A percentile compares a stretch with the other conserved stretches of the same genome.
These are phyloP conservation scores for Hypothenemus hampei DNA, from an alignment of 1,140 invertebrate genomes.

Conservation along the genomic window DNA sequence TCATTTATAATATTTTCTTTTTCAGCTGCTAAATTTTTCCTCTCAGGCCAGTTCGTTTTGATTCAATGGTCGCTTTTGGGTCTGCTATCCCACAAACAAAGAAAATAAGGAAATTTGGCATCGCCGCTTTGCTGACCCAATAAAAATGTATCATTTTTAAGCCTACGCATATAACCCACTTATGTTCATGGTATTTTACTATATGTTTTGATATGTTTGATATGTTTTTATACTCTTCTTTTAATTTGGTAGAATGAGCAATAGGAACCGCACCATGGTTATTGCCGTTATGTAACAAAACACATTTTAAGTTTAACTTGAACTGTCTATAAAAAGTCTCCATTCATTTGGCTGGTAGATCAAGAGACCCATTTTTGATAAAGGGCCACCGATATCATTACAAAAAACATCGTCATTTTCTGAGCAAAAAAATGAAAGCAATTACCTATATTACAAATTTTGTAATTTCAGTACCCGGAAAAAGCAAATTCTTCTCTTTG, in stretches of 20 bases:
- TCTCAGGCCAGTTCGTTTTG: background rate
- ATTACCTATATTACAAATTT: too few species aligned
- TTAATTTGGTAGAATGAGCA: background rate
- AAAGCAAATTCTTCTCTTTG: too few species aligned
- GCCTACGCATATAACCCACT: background rate
- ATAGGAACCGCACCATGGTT: background rate
- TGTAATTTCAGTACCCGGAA: too few species aligned
- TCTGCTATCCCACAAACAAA: background rate
- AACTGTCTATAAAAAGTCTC: background rate
- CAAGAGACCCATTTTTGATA: background rate
- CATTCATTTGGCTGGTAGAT: background rate
- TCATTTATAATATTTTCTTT: background rate
- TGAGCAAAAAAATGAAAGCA: too few species aligned
- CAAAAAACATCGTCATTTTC: too few species aligned
- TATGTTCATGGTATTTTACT: background rate
- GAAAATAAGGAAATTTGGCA: background rate
- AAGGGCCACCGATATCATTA: background rate
- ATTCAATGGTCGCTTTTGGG: background rate
- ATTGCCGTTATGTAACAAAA: slow-evolving; percentile 1
- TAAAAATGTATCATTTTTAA: background rate
- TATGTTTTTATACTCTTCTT: background rate
- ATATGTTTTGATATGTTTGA: background rate
- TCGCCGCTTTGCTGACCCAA: background rate
- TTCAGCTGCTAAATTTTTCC: background rate
- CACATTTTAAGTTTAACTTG: background rate